These are phyloP conservation scores for Addax nasomaculatus DNA, from an alignment of 2,113 vertebrate genomes.

Conservation along the genomic window DNA sequence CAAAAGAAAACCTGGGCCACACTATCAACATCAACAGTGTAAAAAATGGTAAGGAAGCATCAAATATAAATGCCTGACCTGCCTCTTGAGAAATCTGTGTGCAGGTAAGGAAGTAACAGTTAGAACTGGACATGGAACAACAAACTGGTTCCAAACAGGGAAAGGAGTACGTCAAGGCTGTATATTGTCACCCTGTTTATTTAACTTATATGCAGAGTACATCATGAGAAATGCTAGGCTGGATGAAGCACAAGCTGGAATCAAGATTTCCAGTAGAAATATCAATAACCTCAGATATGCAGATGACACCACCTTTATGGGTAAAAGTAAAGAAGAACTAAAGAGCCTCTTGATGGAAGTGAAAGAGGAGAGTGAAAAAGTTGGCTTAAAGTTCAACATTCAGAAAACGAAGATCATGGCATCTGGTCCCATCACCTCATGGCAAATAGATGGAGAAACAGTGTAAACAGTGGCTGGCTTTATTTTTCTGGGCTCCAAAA, in stretches of 20 bases:
- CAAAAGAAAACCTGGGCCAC: neutral
- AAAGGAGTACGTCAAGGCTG: neutral
- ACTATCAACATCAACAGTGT: neutral
- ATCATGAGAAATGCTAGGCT: neutral
- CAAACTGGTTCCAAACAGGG: neutral
- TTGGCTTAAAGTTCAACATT: neutral
- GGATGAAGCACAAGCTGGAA: neutral
- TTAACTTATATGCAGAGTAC: neutral
- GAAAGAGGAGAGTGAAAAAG: neutral
- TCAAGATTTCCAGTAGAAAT: neutral
- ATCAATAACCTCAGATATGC: neutral
- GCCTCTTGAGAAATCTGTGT: neutral
- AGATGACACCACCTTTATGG: neutral
- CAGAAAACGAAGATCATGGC: neutral
- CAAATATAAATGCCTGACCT: neutral
- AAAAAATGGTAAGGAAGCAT: neutral
- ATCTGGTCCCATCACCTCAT: neutral
- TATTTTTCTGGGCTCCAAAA: neutral
- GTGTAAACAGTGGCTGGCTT: neutral
- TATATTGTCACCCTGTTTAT: neutral
- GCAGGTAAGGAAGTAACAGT: neutral
- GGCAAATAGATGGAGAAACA: neutral
- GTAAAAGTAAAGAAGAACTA: neutral
- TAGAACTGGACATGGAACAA: neutral
- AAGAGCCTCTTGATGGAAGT: neutral